Evolutionary conservation across 2,797 vertebrate genomes (phyloP).

Genomic region (Siniperca scherzeri): DNA sequence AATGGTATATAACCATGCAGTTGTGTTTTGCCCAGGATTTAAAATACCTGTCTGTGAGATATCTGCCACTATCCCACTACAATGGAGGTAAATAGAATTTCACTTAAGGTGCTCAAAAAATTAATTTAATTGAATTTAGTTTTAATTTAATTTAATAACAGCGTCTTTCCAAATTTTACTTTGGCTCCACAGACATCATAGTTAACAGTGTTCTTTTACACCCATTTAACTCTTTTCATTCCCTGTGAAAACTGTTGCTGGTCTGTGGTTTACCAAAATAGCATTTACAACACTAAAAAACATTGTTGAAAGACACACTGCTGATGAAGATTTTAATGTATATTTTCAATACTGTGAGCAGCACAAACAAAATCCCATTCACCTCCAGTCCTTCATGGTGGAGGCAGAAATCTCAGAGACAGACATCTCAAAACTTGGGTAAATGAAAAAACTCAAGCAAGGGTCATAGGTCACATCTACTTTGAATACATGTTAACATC

Average conservation of each 20-base stretch:
- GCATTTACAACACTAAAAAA: background rate
- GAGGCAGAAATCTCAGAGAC: background rate
- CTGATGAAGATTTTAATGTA: background rate
- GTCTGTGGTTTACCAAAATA: background rate
- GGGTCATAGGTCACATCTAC: conserved; percentile 34
- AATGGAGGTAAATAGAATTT: background rate
- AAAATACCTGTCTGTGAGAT: background rate
- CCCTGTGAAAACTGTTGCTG: too few relatives aligned
- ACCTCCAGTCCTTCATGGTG: background rate
- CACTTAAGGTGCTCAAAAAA: background rate
- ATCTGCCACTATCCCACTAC: background rate
- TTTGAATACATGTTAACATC: conserved; percentile 29
- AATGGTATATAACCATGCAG: background rate
- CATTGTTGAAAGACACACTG: background rate
- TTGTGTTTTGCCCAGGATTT: background rate
- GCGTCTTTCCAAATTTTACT: background rate
- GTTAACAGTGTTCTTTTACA: background rate
- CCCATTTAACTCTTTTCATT: background rate
- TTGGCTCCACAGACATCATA: background rate
- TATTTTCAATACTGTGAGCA: background rate
- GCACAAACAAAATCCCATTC: background rate
- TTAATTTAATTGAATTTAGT: too few relatives aligned
- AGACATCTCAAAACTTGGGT: background rate
- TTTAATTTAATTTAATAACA: background rate
- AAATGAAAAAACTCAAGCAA: conserved; percentile 2